Evolutionary conservation across 2,888 invertebrate species (phyloP), one percentile per base, ranked within the genome.

Genomic region (Metellina segmentata): DNA sequence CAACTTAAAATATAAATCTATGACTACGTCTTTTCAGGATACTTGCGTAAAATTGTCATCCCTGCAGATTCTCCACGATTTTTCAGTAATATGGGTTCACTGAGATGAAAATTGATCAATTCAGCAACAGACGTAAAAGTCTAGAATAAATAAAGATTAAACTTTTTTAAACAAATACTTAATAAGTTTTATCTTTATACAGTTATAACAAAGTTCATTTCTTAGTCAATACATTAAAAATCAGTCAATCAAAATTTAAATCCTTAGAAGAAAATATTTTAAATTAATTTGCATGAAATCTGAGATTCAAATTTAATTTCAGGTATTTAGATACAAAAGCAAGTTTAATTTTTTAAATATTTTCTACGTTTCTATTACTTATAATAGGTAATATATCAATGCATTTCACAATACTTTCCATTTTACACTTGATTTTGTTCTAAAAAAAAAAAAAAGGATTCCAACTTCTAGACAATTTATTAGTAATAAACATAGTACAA

Each of bases 51-150:
- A 71, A 89, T 87, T 5, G 93, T 93, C 85, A 93, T 93, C 13
- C 93, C 93, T 11, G 93, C 93, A 16, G 91, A 83, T 85, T 93
- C 92, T 20, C 94, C 93, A 69, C 93, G 93, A 53, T 93, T 93
- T 8, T 94, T 94, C n/a, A 94, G 77, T 61, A 94, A 74, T 53
- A 94, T 94, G 16, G 93, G 93, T 86, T 94, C 94, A 48, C 74
- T 92, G 70, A 93, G 93, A 81, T 94, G 94, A 86, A 92, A 93
- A 20, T 88, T 91, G 53, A 94, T 93, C 85, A 94, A 85, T 52
- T 94, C 94, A 9, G 86, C 92, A 11, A 94, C 94, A 13, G 93
- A 89, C 70, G 70, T 19, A 78, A 94, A 94, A 5, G 94, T 91
- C 94, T 94, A 77, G 7, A 93, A 92, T 11, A 82, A 72, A 34